These are phyloP conservation scores for Dynastes hyllus DNA, from an alignment of 2,888 invertebrate genomes.

Conservation along the genomic window DNA sequence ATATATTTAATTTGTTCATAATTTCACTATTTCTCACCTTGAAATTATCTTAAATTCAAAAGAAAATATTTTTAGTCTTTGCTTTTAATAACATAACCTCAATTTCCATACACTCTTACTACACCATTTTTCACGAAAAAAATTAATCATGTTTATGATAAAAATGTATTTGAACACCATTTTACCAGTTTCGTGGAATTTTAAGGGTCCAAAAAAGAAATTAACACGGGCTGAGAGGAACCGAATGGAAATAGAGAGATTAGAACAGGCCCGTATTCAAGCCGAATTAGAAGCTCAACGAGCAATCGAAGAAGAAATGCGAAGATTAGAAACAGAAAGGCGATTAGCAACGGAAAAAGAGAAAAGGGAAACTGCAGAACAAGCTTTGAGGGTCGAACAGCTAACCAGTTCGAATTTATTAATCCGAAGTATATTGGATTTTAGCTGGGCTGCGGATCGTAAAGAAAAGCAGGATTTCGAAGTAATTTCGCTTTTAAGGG, in stretches of 20 bases:
- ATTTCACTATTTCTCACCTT: no score
- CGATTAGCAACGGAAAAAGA: constrained; percentile 67
- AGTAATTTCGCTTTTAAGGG: constrained; percentile 48
- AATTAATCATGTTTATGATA: not conserved
- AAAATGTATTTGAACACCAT: not conserved
- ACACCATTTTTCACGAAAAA: no score
- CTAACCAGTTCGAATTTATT: constrained; percentile 56
- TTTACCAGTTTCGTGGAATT: not conserved
- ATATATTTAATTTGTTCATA: no score
- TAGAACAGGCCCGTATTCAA: constrained; percentile 67
- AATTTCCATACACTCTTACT: not conserved
- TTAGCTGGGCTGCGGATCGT: constrained; percentile 46
- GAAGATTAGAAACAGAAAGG: constrained; percentile 62
- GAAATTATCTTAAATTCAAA: no score
- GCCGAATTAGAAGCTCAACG: constrained; percentile 57
- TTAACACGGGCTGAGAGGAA: constrained; percentile 17
- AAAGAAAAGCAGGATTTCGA: constrained; percentile 57
- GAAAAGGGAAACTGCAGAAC: constrained; percentile 63
- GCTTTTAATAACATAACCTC: not conserved
- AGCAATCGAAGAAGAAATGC: constrained; percentile 60
- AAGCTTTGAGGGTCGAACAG: constrained; percentile 64
- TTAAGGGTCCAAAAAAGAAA: constrained; percentile 39
- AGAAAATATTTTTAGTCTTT: no score
- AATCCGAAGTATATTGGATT: constrained; percentile 50
- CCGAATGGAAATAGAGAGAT: constrained; percentile 66